Conservation (phyloP, 2,797 vertebrate species). For the Pyrocephalus nanus region DNA sequence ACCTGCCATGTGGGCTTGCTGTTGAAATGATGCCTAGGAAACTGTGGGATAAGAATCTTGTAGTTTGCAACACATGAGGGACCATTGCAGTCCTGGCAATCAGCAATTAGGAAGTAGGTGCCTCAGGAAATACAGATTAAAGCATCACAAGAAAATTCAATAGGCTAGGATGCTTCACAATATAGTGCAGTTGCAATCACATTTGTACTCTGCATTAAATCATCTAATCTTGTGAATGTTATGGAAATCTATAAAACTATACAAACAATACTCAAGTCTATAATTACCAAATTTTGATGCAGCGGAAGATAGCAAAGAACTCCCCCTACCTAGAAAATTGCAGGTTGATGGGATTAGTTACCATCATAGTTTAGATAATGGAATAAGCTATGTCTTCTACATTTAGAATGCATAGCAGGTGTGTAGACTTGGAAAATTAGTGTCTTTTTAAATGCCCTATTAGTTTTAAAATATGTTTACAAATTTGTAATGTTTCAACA, state of each 20-base stretch:
- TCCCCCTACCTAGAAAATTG: neutral
- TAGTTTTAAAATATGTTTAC: neutral
- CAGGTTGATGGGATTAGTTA: neutral
- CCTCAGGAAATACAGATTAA: neutral
- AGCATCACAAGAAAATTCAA: neutral
- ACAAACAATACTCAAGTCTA: neutral
- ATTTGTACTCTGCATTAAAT: neutral
- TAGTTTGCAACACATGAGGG: neutral
- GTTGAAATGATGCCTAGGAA: neutral
- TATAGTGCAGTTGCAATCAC: neutral
- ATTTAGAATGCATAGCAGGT: neutral
- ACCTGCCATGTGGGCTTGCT: neutral
- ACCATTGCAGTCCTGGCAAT: neutral
- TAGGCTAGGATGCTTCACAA: neutral
- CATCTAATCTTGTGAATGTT: neutral
- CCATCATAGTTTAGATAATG: neutral
- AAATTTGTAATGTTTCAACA: slow-evolving; percentile 63
- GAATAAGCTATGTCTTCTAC: neutral
- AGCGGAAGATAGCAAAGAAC: neutral
- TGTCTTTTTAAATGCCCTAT: neutral
- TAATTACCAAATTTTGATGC: neutral
- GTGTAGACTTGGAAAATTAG: neutral
- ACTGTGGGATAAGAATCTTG: neutral
- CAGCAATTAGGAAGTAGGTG: neutral
- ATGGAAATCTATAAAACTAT: neutral